Evolutionary conservation across 2,888 invertebrate genomes (phyloP), one percentile per base, ranked within the genome.

Genomic region (Tiliacea aurago): DNA sequence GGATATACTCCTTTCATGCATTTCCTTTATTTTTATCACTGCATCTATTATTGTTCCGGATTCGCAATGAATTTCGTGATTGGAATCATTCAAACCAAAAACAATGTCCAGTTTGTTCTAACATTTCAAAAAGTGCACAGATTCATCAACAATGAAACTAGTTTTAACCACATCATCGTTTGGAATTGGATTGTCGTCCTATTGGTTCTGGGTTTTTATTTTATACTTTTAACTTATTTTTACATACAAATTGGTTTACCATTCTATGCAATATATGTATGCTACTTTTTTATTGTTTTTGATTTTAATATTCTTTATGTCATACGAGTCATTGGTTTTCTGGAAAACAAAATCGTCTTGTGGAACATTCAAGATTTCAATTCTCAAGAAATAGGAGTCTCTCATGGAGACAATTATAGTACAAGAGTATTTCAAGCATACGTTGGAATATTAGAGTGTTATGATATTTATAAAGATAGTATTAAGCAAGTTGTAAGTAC

Each of bases 391-490:
- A n/a, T 53, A 28, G 20, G 33, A 33, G 10, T 11, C 1, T 11
- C 15, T 4, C 37, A 41, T 11, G 23, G 18, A 11, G 45, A 37
- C 5, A 37, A 2, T 28, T 28, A 47, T 10, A 15, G 53, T 2
- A 59, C 20, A 13, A 69, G 0, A 47, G 20, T 74, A 28, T 74
- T 77, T 62, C 28, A 70, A 33, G 53, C 58, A 4, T 82, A 65
- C 51, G 28, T 11, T 20, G 33, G 78, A 23, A 81, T 81, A 47
- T 23, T 75, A n/a, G 23, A 70, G 33, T 73, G 75, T 61, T 80
- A 65, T 55, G 9, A 67, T 13, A 28, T 55, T 15, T 71, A 67
- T 45, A 79, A 71, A 64, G 11, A 41, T 2, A 45, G 69, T 51
- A 73, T 61, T 37, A 61, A 68, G 37, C 28, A 55, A 11, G 41